phyloP scores from a whole-genome alignment of 2,797 vertebrate species.

The Coracias cyanogaster region DNA sequence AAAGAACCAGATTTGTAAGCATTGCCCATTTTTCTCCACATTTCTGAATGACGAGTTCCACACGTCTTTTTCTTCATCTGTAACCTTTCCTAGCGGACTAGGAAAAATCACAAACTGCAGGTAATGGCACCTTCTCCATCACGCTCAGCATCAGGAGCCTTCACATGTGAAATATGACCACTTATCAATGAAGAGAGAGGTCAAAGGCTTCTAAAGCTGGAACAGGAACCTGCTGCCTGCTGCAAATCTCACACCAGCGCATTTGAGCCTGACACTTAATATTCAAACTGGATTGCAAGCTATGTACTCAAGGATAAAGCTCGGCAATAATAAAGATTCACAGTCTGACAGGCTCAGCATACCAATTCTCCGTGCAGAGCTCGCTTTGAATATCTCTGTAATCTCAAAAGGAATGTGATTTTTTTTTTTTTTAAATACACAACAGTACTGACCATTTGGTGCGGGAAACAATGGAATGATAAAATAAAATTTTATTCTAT shows the following conservation, averaged over 20 bases:
- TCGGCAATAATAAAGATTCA: constrained; percentile 66
- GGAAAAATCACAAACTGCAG: neutral
- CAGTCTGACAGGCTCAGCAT: constrained; percentile 54
- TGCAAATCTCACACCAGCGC: constrained; percentile 57
- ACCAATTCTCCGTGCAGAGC: constrained; percentile 49
- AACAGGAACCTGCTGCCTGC: constrained; percentile 20
- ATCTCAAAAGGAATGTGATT: neutral
- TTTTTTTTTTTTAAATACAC: no score
- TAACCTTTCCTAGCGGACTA: neutral
- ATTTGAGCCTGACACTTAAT: constrained; percentile 74
- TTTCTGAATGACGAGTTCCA: neutral
- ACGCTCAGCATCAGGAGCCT: neutral
- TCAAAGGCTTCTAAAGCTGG: constrained; percentile 37
- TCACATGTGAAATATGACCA: constrained; percentile 40
- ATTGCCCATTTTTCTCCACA: neutral
- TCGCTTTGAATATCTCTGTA: constrained; percentile 11
- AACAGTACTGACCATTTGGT: neutral
- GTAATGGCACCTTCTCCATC: neutral
- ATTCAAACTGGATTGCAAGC: constrained; percentile 72
- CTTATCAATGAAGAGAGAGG: constrained; percentile 39
- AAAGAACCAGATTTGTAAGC: neutral
- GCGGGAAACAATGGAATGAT: neutral
- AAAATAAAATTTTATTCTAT: neutral
- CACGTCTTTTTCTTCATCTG: neutral
- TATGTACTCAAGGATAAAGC: constrained; percentile 74